Conservation (phyloP, 2,113 vertebrate species). For the Casuarius casuarius region DNA sequence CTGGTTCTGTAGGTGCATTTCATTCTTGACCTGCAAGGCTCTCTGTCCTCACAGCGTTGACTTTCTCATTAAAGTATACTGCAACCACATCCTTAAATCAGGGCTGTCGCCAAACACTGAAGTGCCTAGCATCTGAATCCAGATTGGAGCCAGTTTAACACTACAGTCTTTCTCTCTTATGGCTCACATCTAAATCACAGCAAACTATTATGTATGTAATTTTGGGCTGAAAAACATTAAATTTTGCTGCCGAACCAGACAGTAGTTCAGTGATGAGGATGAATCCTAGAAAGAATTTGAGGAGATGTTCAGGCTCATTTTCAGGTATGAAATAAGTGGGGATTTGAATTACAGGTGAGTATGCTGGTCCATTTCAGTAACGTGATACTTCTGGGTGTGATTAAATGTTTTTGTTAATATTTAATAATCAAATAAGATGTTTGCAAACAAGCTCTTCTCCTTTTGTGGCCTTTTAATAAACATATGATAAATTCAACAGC, state of each 20-base stretch:
- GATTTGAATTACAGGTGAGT: not conserved
- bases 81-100: not conserved
- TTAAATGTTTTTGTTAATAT: not conserved
- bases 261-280: not conserved
- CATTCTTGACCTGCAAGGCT: not conserved
- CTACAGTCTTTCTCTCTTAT: not conserved
- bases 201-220: not conserved
- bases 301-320: not conserved
- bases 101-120: not conserved
- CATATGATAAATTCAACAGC: slow-evolving; percentile 1
- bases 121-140: not conserved
- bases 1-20: not conserved
- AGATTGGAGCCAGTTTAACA: not conserved
- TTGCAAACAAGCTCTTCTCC: not conserved
- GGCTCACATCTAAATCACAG: not conserved
- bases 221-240: not conserved
- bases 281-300: not conserved
- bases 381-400: not conserved
- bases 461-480: slow-evolving; percentile 12
- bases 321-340: not conserved
- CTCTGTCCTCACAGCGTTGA: not conserved
- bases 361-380: not conserved
- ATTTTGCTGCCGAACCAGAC: not conserved
- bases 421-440: not conserved
- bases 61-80: not conserved